Percentiles rank a stretch among this genome's conserved stretches.
These are phyloP conservation scores for Nyctereutes procyonoides DNA, from an alignment of 2,113 vertebrate genomes.

Conservation along the genomic window DNA sequence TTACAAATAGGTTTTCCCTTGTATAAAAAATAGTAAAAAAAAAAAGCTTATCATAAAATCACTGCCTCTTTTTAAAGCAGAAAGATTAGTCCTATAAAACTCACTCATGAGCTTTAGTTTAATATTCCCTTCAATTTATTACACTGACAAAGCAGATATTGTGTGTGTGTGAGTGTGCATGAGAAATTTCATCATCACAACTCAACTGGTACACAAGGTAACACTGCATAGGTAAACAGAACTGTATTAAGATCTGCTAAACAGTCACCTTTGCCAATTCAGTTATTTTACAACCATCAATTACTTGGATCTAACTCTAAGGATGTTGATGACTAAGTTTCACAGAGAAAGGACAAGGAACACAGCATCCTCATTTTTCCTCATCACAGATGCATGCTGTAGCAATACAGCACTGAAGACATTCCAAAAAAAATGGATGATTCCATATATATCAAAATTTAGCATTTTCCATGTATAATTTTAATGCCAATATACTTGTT, in stretches of 20 bases:
- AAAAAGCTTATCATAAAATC: not conserved
- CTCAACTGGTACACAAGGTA: not conserved
- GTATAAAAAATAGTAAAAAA: not conserved
- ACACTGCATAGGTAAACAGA: not conserved
- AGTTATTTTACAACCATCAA: not conserved
- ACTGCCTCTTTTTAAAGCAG: not conserved
- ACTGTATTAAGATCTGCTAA: not conserved
- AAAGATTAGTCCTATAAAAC: not conserved
- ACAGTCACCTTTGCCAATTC: not conserved
- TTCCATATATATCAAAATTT: slow-evolving; percentile 17
- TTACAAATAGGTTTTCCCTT: not conserved
- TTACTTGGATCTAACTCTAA: not conserved
- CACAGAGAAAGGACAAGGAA: not conserved
- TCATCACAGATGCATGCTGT: not conserved
- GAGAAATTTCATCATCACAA: slow-evolving; percentile 18
- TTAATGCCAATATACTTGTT: slow-evolving; percentile 44
- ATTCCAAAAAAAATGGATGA: slow-evolving; percentile 38
- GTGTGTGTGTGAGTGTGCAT: not conserved
- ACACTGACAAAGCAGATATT: not conserved
- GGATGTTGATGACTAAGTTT: not conserved
- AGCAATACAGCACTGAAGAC: not conserved
- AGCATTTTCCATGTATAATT: slow-evolving; percentile 30
- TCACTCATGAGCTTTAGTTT: not conserved
- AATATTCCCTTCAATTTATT: slow-evolving; percentile 17
- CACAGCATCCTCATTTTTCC: not conserved